Percentiles rank a stretch among this genome's conserved stretches.
Conservation (phyloP, 2,888 invertebrate species). For the Hecatera dysodea region DNA sequence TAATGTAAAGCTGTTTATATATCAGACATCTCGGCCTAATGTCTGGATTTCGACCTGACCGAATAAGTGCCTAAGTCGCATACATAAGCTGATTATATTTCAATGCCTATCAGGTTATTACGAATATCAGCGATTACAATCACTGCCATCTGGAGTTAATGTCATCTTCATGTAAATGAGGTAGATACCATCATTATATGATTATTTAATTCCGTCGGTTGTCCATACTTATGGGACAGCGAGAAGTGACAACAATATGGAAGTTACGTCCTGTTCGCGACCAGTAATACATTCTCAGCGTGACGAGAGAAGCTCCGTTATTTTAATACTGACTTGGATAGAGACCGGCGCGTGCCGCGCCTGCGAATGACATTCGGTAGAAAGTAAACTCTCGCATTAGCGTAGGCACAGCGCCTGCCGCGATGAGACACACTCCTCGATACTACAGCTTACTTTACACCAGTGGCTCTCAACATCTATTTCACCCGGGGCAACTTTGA, state of each 20-base stretch:
- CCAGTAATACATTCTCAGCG: slow-evolving; percentile 58
- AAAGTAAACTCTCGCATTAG: slow-evolving; percentile 84
- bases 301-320: slow-evolving; percentile 81
- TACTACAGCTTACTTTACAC: slow-evolving; percentile 66
- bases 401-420: slow-evolving; percentile 59
- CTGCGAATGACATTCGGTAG: slow-evolving; percentile 83
- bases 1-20: slow-evolving; percentile 38
- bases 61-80: slow-evolving; percentile 4
- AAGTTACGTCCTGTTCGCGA: slow-evolving; percentile 64
- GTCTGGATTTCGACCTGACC: slow-evolving; percentile 21
- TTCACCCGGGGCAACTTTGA: no score
- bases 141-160: slow-evolving; percentile 27
- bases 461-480: slow-evolving; percentile 7
- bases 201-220: slow-evolving; percentile 29
- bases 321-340: slow-evolving; percentile 72
- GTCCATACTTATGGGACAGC: slow-evolving; percentile 1
- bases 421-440: slow-evolving; percentile 46
- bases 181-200: slow-evolving; percentile 8
- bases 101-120: slow-evolving; percentile 5
- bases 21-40: slow-evolving; percentile 22
- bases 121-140: slow-evolving; percentile 28
- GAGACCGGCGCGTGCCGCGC: slow-evolving; percentile 81
- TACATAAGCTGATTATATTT: slow-evolving; percentile 14
- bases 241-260: slow-evolving; percentile 47
- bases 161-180: slow-evolving; percentile 30